Conservation (phyloP, 1,140 invertebrate genomes). For the Pogonognathellus flavescens region DNA sequence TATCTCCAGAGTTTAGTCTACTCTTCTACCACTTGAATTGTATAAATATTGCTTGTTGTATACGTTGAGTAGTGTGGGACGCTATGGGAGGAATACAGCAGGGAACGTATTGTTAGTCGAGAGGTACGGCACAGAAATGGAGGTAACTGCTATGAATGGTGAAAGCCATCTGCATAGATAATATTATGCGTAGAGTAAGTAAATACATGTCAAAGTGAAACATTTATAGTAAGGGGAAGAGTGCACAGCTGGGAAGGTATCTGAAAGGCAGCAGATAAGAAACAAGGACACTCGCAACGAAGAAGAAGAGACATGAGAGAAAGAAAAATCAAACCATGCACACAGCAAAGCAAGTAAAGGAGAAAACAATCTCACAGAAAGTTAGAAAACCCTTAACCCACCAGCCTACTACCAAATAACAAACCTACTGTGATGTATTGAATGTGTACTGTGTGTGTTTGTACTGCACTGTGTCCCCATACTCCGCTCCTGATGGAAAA, state of each 20-base stretch:
- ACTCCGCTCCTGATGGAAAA: background rate
- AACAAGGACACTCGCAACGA: background rate
- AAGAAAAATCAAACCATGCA: background rate
- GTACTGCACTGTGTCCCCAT: background rate
- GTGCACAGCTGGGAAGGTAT: background rate
- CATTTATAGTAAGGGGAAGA: constrained; percentile 5
- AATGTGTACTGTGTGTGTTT: no score
- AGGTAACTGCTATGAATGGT: no score
- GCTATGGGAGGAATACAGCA: background rate
- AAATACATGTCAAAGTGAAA: constrained; percentile 39
- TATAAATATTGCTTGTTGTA: no score
- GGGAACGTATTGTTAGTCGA: constrained; percentile 5
- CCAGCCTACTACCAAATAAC: no score
- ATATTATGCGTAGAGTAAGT: constrained; percentile 32
- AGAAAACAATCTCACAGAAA: background rate
- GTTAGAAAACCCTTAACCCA: no score
- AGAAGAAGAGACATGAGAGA: background rate
- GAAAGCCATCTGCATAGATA: constrained; percentile 39
- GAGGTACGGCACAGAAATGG: background rate
- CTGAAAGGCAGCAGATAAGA: background rate
- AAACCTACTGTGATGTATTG: no score
- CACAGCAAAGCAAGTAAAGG: background rate
- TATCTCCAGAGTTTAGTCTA: no score
- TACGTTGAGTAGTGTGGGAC: no score
- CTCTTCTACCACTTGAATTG: no score